Conservation (phyloP, 2,797 vertebrate genomes). For the Catamblyrhynchus diadema region DNA sequence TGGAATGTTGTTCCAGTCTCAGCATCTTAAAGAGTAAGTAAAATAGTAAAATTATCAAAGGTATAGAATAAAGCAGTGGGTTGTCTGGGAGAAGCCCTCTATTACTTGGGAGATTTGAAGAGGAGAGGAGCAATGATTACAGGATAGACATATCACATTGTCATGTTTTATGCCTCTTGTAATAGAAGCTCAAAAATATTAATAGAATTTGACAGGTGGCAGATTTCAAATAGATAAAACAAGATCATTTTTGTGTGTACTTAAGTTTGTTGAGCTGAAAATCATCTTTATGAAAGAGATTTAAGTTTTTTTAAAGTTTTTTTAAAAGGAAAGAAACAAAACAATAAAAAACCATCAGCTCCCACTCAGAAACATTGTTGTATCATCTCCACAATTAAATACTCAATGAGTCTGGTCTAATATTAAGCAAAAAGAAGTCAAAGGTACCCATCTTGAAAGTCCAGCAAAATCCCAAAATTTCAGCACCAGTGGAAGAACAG, state of each 20-base stretch:
- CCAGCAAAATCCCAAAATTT: background rate
- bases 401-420: background rate
- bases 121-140: background rate
- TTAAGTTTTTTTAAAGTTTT: fast-evolving
- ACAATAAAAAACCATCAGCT: background rate
- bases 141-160: background rate
- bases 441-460: background rate
- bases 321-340: background rate
- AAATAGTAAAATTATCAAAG: background rate
- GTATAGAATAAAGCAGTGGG: background rate
- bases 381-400: background rate
- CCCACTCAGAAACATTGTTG: background rate
- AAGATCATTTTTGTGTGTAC: background rate
- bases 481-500: background rate
- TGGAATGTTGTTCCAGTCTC: background rate
- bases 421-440: background rate
- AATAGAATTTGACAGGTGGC: background rate
- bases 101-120: background rate
- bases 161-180: background rate
- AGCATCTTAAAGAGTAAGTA: background rate
- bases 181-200: background rate
- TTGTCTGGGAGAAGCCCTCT: background rate
- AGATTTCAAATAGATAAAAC: background rate
- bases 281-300: background rate
- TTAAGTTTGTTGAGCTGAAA: background rate